Base-by-base conservation (phyloP, 2,888 invertebrate species). In the Agrilus cyanescens region DNA sequence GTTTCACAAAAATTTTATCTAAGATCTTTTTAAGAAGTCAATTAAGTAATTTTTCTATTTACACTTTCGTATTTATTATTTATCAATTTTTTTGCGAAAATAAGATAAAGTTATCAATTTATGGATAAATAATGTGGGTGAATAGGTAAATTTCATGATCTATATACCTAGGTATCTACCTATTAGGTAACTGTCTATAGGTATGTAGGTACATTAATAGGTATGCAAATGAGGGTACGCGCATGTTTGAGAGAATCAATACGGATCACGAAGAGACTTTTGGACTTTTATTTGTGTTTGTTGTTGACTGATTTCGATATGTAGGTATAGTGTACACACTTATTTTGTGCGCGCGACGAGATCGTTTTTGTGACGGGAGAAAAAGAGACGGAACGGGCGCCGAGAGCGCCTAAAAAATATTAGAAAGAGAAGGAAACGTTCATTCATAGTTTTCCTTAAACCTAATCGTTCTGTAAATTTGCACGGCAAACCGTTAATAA, bases 401-500 rank as follows among this genome's bases (percentile, higher is more conserved):
- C 25, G 18, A 39, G 20, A 30, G 30, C 15, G 10, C 18, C 38
- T 38, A 25, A 16, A 12, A 25, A 38, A n/a, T n/a, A 29, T 10
- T 29, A 32, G 30, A 25, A 25, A 25, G 25, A 25, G 25, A 25
- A 10, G 25, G 25, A 25, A 25, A 25, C 25, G 25, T 45, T 46
- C 45, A 49, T 44, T 44, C 45, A 46, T 44, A 42, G 34, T 45
- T 52, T 50, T 48, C 50, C 50, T 52, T 49, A 51, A 53, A 53
- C 54, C 51, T 56, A 57, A 57, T 57, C 57, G 55, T 56, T 56
- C 51, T 53, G 57, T 56, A 57, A 56, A 57, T 57, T 57, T 57
- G 55, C 54, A 55, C 46, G 50, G 54, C 48, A 56, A 56, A 56
- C 50, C 50, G 49, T 49, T 52, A 52, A 50, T 51, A 51, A 49